Evolutionary conservation across 2,113 vertebrate genomes (phyloP).

Genomic region (Geococcyx californianus): DNA sequence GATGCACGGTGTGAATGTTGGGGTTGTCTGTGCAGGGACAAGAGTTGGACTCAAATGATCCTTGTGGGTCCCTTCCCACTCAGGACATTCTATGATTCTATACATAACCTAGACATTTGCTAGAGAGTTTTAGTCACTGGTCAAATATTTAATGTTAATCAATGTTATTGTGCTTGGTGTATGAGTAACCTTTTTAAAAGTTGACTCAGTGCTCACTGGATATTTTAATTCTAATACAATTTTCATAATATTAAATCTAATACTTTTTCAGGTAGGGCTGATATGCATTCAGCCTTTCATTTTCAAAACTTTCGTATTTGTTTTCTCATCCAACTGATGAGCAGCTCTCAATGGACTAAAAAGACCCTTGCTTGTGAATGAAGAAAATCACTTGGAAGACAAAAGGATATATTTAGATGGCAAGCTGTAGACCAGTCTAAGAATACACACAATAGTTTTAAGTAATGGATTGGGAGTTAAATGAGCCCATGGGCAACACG

Average conservation of each 20-base stretch:
- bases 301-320: background rate
- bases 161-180: background rate
- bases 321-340: background rate
- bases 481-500: background rate
- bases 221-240: background rate
- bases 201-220: background rate
- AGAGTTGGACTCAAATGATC: too few species aligned
- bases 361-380: background rate
- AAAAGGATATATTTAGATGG: background rate
- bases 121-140: background rate
- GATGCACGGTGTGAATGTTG: too few species aligned
- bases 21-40: too few species aligned
- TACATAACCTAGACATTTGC: background rate
- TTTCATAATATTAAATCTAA: background rate
- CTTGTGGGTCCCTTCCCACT: too few species aligned
- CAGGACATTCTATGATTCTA: too few species aligned
- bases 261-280: background rate
- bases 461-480: background rate
- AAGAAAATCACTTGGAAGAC: background rate
- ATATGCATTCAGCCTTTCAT: background rate
- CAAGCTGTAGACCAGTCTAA: background rate
- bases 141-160: slow-evolving; percentile 32
- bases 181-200: background rate
- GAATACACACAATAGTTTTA: background rate
- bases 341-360: background rate